Evolutionary conservation across 2,888 invertebrate species (phyloP), one percentile per base, ranked within the genome.

Genomic region (Acrobasis suavella): DNA sequence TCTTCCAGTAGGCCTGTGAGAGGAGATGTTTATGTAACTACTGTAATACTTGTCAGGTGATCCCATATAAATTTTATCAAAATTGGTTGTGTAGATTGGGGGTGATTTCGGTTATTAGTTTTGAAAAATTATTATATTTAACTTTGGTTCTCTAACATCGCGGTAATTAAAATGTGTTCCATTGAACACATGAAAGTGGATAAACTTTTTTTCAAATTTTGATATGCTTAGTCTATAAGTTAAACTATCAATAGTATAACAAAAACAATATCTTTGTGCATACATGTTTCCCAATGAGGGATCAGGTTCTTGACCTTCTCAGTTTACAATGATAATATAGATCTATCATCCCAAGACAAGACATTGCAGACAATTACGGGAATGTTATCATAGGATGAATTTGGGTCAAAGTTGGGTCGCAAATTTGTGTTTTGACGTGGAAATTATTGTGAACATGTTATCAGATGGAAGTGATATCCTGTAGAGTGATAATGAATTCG

Each of bases 391-490:
- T 56, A 56, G 56, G 56, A 56, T 17, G 59, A 38, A 50, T 39
- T 46, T 49, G 62, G 63, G 62, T 60, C 50, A 54, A 42, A 56
- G 17, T 39, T 49, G 59, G 62, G 50, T 62, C 51, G 62, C 56
- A 59, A 64, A 65, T 49, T 17, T 42, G 54, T 50, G 55, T 54
- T 58, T 38, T 62, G 63, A 64, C 52, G 62, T 61, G 63, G 58
- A 64, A 63, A 50, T 66, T 64, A 63, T 64, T 61, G 63, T 62
- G 59, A 56, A 62, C 59, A 54, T 50, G 32, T 8, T 52, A 32
- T 56, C 42, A 56, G 42, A 42, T 22, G 17, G 56, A 42, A 56
- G 15, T n/a, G 15, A 42, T 22, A 56, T 14, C 14, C 42, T 42
- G 12, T 12, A 5, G 22, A 8, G 56, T 42, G 42, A n/a, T 56